Evolutionary conservation across 2,888 invertebrate species (phyloP).

Genomic region (Tethea ocularis): DNA sequence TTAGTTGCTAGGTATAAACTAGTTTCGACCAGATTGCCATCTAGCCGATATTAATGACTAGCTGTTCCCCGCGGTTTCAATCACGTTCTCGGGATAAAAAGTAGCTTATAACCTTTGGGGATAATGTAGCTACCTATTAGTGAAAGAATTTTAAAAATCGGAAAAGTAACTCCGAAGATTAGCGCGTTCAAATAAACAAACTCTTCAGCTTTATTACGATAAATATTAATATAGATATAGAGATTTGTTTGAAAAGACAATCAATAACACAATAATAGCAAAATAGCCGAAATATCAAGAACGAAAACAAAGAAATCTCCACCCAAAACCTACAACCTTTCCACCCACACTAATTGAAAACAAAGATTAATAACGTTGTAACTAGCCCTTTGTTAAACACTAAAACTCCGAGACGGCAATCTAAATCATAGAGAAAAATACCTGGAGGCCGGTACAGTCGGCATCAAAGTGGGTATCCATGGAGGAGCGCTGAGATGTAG

Average conservation of each 20-base stretch:
- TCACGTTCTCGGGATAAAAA: too few relatives aligned
- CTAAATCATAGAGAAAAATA: slow-evolving; percentile 77
- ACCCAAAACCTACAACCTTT: slow-evolving; percentile 6
- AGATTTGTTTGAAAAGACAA: background rate
- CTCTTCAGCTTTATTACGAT: too few relatives aligned
- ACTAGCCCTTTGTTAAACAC: slow-evolving; percentile 49
- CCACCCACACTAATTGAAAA: slow-evolving; percentile 9
- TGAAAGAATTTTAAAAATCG: too few relatives aligned
- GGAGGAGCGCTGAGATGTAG: slow-evolving; percentile 58
- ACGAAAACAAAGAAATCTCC: background rate
- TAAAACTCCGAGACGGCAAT: slow-evolving; percentile 62
- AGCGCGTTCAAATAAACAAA: too few relatives aligned
- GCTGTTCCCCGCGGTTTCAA: too few relatives aligned
- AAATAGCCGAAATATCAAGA: background rate
- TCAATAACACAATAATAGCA: background rate
- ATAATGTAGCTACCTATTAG: too few relatives aligned
- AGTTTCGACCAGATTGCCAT: too few relatives aligned
- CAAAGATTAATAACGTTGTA: slow-evolving; percentile 10
- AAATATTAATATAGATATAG: too few relatives aligned
- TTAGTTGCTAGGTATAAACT: too few relatives aligned
- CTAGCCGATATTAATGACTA: too few relatives aligned
- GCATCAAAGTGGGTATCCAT: slow-evolving; percentile 66
- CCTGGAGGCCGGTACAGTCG: slow-evolving; percentile 55
- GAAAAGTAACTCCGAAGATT: too few relatives aligned
- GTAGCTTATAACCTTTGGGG: too few relatives aligned